phyloP scores from a whole-genome alignment of 1,140 invertebrate species.

The Phortica variegata region DNA sequence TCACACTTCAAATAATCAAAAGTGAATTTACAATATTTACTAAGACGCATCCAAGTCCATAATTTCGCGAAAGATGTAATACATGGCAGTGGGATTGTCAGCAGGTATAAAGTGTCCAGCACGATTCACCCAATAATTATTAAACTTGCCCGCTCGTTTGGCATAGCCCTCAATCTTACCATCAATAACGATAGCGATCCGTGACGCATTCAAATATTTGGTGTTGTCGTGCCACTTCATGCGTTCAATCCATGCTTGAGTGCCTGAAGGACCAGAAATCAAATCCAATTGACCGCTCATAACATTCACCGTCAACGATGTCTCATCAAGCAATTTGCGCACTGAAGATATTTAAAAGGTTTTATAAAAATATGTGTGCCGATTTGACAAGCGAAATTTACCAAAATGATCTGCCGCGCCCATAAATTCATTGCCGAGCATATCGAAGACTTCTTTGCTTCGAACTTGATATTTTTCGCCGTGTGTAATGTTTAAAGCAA shows the following conservation, averaged over 20 bases:
- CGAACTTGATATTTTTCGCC: too few relatives aligned
- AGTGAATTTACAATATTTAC: too few relatives aligned
- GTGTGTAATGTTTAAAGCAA: constrained; percentile 38
- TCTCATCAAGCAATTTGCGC: constrained; percentile 68
- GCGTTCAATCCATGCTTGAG: constrained; percentile 67
- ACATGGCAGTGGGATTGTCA: too few relatives aligned
- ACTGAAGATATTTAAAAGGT: constrained; percentile 59
- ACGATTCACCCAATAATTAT: too few relatives aligned
- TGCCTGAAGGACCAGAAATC: constrained; percentile 68
- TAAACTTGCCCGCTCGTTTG: too few relatives aligned
- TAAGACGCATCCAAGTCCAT: too few relatives aligned
- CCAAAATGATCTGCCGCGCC: constrained; percentile 70
- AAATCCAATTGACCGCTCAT: constrained; percentile 61
- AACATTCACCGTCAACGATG: constrained; percentile 21
- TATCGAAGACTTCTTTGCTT: constrained; percentile 56
- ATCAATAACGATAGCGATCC: constrained; percentile 55
- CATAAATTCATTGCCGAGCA: constrained; percentile 74
- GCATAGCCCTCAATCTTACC: too few relatives aligned
- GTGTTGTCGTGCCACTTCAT: constrained; percentile 63
- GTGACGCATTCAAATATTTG: constrained; percentile 59
- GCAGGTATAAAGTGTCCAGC: too few relatives aligned
- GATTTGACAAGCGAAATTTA: constrained; percentile 35
- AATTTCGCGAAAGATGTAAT: too few relatives aligned
- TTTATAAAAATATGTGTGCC: neutral
- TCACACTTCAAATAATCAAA: too few relatives aligned